A percentile compares a stretch with the other conserved stretches of the same genome.
phyloP scores from a whole-genome alignment of 2,888 invertebrate genomes.

The Trichogramma evanescens region DNA sequence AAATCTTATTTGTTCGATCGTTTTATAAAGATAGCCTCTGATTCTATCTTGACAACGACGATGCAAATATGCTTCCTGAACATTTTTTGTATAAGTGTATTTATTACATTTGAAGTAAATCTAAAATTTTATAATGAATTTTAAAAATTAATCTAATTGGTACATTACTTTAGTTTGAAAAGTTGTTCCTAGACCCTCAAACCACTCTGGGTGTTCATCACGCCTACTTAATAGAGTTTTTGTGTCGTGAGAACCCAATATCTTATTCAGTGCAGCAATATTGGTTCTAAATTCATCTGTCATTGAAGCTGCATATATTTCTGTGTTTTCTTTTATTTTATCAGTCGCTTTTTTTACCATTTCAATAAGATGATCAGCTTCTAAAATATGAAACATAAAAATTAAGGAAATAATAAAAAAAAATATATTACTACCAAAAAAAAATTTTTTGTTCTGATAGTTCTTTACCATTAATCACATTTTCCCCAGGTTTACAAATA shows the following conservation, averaged over 20 bases:
- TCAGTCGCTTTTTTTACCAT: conserved; percentile 53
- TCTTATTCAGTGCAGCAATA: conserved; percentile 42
- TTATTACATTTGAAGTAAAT: neutral
- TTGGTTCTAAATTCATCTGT: conserved; percentile 55
- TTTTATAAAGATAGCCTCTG: conserved; percentile 74
- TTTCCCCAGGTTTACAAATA: conserved; percentile 44
- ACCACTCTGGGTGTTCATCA: conserved; percentile 72
- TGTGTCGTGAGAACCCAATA: conserved; percentile 50
- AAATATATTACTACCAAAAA: neutral
- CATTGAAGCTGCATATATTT: conserved; percentile 67
- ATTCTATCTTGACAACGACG: conserved; percentile 76
- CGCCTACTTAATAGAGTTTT: conserved; percentile 57
- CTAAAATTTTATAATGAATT: neutral
- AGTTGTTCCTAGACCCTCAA: conserved; percentile 56
- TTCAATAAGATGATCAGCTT: neutral
- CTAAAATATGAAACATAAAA: neutral
- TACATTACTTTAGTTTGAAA: conserved; percentile 35
- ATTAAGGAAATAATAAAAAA: conserved; percentile 4
- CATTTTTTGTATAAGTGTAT: neutral
- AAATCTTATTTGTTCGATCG: conserved; percentile 62
- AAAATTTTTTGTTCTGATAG: neutral
- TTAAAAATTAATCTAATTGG: neutral
- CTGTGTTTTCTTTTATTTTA: conserved; percentile 61
- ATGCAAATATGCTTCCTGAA: conserved; percentile 75
- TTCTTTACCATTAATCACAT: conserved; percentile 42